Evolutionary conservation across 2,888 invertebrate species (phyloP), one percentile per base, ranked within the genome.

Genomic region (Drosophila borealis): DNA sequence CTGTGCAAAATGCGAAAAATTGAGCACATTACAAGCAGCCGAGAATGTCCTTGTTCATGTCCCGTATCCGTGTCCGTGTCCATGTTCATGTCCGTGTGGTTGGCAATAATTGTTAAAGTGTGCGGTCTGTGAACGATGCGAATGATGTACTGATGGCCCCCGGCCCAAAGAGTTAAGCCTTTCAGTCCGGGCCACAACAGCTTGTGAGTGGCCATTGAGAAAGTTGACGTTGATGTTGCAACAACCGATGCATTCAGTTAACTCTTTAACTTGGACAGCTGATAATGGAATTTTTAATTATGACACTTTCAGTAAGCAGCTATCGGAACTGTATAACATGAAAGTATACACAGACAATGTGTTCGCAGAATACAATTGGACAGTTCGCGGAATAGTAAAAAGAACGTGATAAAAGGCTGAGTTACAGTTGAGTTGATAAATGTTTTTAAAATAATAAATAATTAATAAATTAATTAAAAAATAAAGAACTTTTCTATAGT

Each of bases 1-100:
- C 75, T 83, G 83, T 83, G 83, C 83, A 86, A 83, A 88, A 88
- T 88, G 83, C 83, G 83, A 83, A 88, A 83, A 83, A 83, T 83
- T 83, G 88, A 86, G 78, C 83, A 88, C 87, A 86, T 83, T 88
- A 86, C 83, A 83, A 70, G 86, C 65, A 71, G 64, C 50, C 49
- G 36, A 71, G 66, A 57, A 51, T 64, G 63, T 75, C 69, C 71
- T 55, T 68, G 71, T 63, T 48, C 64, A 48, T 59, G 59, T 66
- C 41, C 53, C 53, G 41, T 41, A 53, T 53, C 61, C 75, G 14
- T 55, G 53, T 50, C n/a, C 67, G 14, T 68, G 69, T 53, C 25
- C 72, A 11, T 59, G 55, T 66, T 36, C 46, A n/a, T 77, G 78
- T 74, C 60, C 70, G 56, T 84, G 87, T 86, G 83, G 83, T 88